Evolutionary conservation across 2,888 invertebrate genomes (phyloP).

Genomic region (Incurvaria masculella): DNA sequence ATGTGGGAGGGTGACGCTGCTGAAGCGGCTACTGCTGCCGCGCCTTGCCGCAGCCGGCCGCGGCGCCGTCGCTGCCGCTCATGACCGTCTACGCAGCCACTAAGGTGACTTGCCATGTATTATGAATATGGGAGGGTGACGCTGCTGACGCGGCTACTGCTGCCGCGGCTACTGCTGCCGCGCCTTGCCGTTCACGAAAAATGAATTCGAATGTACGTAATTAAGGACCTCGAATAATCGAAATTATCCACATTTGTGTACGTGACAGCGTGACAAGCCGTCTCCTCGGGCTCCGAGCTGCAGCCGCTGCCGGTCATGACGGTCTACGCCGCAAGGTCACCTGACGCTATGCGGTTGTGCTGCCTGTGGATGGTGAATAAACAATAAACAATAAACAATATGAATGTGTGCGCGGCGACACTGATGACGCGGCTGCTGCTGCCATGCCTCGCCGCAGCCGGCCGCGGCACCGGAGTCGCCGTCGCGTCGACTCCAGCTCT

Average conservation of each 20-base stretch:
- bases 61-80: conserved; percentile 83
- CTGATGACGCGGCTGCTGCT: conserved; percentile 70
- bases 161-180: conserved; percentile 75
- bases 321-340: conserved; percentile 86
- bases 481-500: neutral
- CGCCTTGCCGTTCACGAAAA: conserved; percentile 77
- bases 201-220: neutral
- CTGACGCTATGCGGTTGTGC: conserved; percentile 14
- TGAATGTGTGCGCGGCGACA: conserved; percentile 73
- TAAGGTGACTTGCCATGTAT: conserved; percentile 61
- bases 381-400: too few species aligned
- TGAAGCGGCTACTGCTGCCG: conserved; percentile 74
- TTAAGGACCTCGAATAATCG: neutral
- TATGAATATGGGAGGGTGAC: conserved; percentile 89
- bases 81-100: conserved; percentile 91
- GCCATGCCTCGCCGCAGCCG: conserved; percentile 48
- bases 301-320: conserved; percentile 87
- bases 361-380: too few species aligned
- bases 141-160: conserved; percentile 72
- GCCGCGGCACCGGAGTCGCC: neutral
- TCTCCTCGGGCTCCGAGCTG: conserved; percentile 84
- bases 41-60: conserved; percentile 71
- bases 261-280: conserved; percentile 18
- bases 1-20: conserved; percentile 83
- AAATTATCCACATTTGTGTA: neutral